Conservation (phyloP, 2,888 invertebrate species). For the Lithophane leautieri region DNA sequence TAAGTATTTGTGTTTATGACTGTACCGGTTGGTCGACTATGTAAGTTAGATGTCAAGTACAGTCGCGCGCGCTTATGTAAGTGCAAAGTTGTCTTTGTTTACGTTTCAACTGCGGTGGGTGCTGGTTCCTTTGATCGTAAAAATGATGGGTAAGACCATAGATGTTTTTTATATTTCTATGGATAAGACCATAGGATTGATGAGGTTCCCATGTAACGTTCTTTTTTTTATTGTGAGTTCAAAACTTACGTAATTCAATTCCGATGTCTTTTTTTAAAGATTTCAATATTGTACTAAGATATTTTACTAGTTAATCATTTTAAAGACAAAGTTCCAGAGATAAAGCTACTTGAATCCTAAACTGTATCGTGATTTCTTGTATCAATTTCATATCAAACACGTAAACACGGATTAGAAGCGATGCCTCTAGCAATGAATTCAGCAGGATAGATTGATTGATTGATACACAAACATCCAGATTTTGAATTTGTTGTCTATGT, state of each 20-base stretch:
- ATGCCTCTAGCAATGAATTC: neutral
- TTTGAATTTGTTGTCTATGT: slow-evolving; percentile 21
- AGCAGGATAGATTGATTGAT: slow-evolving; percentile 1
- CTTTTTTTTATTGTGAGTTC: no score
- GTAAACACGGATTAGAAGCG: neutral
- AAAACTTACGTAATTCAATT: no score
- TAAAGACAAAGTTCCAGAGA: no score
- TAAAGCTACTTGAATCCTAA: no score
- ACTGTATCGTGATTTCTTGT: neutral
- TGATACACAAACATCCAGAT: slow-evolving; percentile 16
- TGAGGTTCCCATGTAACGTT: no score
- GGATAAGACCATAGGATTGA: no score
- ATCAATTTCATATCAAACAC: neutral
- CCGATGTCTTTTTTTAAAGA: no score
- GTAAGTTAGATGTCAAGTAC: slow-evolving; percentile 85
- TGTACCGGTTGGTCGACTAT: slow-evolving; percentile 81
- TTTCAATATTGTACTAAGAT: no score
- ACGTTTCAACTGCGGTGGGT: slow-evolving; percentile 52
- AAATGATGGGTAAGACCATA: no score
- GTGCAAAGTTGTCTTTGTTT: slow-evolving; percentile 65
- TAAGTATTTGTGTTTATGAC: no score
- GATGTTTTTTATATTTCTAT: no score
- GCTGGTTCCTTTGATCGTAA: slow-evolving; percentile 32
- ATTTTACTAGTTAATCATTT: no score
- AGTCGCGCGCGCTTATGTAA: slow-evolving; percentile 82